Evolutionary conservation across 2,888 invertebrate species (phyloP), one percentile per base, ranked within the genome.

Genomic region (Elysia crispata): DNA sequence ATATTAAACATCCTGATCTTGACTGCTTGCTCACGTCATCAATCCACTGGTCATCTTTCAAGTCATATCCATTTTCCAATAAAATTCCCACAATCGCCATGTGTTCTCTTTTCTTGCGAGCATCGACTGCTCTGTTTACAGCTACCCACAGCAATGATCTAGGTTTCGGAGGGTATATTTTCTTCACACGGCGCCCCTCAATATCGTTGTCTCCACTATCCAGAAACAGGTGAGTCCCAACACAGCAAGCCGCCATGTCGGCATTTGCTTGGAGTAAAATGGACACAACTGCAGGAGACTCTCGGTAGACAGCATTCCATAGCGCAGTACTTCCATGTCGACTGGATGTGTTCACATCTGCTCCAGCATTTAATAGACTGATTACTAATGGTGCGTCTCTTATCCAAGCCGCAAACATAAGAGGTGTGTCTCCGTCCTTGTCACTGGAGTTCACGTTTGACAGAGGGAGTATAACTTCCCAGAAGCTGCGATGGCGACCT

Each of bases 141-240:
- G 31, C 60, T 15, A 60, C 62, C 75, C 75, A 75, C 75, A 75
- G n/a, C 23, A 75, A 60, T 20, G 75, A 75, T 31, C 75, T 57
- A n/a, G 20, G 8, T 25, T 30, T 15, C 11, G 60, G 60, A 20
- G 60, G 75, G 31, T 75, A 75, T n/a, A 75, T 30, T 33, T 75
- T 57, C 30, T 30, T 62, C 6, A 75, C 33, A 23, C 50, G 13
- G 57, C 25, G 23, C 18, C 28, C 66, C 33, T 75, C 75, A 1
- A 31, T 30, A n/a, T n/a, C n/a, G 62, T 75, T 60, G 1, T 23
- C 31, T 15, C 60, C 62, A 20, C n/a, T 20, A 28, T 23, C 50
- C 18, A 49, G 54, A 31, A 75, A 75, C 30, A 75, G 33, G 60
- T 31, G n/a, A 20, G 75, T 75, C n/a, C 75, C 75, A 20, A 60